Percentiles rank a stretch among this genome's conserved stretches.
Evolutionary conservation across 1,140 invertebrate genomes (phyloP).

Genomic region (Dolichoris vasculosae): DNA sequence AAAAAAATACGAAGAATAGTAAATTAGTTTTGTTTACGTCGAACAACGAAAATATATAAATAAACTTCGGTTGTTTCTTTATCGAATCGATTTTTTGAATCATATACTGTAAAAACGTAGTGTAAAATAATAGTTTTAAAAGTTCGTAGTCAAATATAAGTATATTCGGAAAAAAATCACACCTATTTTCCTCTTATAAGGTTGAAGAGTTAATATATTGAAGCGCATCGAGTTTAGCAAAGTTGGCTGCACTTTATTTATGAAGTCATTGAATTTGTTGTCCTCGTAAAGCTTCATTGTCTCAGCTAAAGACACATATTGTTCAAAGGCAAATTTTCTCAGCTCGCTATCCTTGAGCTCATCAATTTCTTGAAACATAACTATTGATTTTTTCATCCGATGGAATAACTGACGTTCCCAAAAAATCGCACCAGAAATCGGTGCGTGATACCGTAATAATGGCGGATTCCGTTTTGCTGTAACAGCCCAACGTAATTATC

Average conservation of each 20-base stretch:
- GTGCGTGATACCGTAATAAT: slow-evolving; percentile 84
- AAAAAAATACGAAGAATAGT: neutral
- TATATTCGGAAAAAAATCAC: neutral
- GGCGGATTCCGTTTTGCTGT: slow-evolving; percentile 83
- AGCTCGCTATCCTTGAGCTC: slow-evolving; percentile 85
- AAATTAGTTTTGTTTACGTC: neutral
- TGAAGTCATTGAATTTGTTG: slow-evolving; percentile 79
- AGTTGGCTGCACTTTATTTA: slow-evolving; percentile 75
- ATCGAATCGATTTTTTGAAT: too few relatives aligned
- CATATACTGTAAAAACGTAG: too few relatives aligned
- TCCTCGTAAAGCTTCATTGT: slow-evolving; percentile 87
- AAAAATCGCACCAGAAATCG: slow-evolving; percentile 85
- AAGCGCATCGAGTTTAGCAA: slow-evolving; percentile 80
- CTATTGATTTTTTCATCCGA: slow-evolving; percentile 84
- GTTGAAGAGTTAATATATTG: slow-evolving; percentile 78
- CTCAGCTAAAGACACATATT: slow-evolving; percentile 84
- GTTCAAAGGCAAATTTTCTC: slow-evolving; percentile 82
- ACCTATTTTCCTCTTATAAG: slow-evolving; percentile 56
- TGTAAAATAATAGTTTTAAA: too few relatives aligned
- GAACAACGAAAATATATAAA: neutral
- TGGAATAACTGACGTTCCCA: slow-evolving; percentile 88
- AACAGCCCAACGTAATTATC: too few relatives aligned
- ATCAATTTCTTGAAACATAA: slow-evolving; percentile 84
- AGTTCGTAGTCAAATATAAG: too few relatives aligned
- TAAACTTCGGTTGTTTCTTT: too few relatives aligned